Base-by-base conservation (phyloP, 2,113 vertebrate species). In the Cephalopholis sonnerati region DNA sequence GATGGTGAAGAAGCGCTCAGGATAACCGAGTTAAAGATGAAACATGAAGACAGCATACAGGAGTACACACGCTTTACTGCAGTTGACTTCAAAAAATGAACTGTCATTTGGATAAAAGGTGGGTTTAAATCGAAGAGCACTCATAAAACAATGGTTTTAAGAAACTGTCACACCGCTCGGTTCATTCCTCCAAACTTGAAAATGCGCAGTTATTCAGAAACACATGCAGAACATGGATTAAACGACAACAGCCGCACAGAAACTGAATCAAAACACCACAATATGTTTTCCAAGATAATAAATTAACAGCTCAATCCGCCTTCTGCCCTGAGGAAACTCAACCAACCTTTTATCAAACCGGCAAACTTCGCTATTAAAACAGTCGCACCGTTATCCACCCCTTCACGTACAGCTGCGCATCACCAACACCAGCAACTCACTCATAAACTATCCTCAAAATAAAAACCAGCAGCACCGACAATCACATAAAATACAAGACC, bases 161-260 rank as follows among this genome's bases (percentile, higher is more conserved):
- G 32, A 50, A 70, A 6, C 17, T 69, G 59, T 53, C 25, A 22
- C 13, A 64, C 17, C 50, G 57, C 74, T 71, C 61, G 25, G 53
- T 50, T 5, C 55, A 80, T 29, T 64, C 36, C 22, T 36, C 39
- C 29, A 71, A 85, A 76, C 67, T 36, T 36, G 32, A 36, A 36
- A 72, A 15, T 83, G 67, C 79, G 74, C 83, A 79, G n/a, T 51
- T 80, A 64, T 77, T 74, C 36, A 77, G 66, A 57, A 69, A 83
- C 67, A 71, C 89, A 85, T 87, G 83, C 87, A 91, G 24, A 74
- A 74, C 64, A 82, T 71, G 41, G 75, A 87, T 80, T 41, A 57
- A 82, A 70, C 22, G 29, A 88, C 74, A 85, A 36, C 48, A 90
- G 66, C 79, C 18, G 67, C 68, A 69, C 59, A 89, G 61, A 78